These are phyloP conservation scores for Anoura caudifer DNA, from an alignment of 2,113 vertebrate genomes.

Conservation along the genomic window DNA sequence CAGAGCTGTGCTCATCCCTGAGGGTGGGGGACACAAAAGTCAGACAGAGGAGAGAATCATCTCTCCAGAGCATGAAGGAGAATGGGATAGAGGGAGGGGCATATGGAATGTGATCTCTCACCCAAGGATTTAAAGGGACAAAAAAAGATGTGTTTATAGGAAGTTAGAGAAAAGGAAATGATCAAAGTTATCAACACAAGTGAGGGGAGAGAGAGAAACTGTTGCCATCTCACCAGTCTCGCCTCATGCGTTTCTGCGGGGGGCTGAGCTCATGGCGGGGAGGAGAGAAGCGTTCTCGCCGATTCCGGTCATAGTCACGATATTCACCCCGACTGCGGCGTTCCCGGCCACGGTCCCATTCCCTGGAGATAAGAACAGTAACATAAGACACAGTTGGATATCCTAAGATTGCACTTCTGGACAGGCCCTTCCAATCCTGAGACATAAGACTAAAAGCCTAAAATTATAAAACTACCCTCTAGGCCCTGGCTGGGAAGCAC, in stretches of 20 bases:
- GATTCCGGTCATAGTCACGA: slow-evolving; percentile 91
- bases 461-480: background rate
- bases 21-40: slow-evolving; percentile 54
- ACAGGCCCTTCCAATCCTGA: background rate
- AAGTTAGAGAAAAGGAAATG: background rate
- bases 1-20: slow-evolving; percentile 93
- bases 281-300: slow-evolving; percentile 90
- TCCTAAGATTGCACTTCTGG: background rate
- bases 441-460: background rate
- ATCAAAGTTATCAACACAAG: background rate
- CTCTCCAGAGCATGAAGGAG: slow-evolving; percentile 16
- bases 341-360: slow-evolving; percentile 93
- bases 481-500: no score
- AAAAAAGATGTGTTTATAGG: background rate
- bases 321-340: slow-evolving; percentile 91
- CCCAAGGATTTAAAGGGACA: background rate
- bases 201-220: background rate
- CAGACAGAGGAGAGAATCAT: slow-evolving; percentile 14
- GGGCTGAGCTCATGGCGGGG: slow-evolving; percentile 92
- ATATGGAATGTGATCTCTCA: background rate
- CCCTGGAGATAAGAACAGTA: slow-evolving; percentile 73
- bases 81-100: background rate
- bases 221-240: slow-evolving; percentile 87
- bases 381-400: background rate
- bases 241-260: slow-evolving; percentile 93